Evolutionary conservation across 2,888 invertebrate genomes (phyloP), one percentile per base, ranked within the genome.

Genomic region (Lasiommata megera): DNA sequence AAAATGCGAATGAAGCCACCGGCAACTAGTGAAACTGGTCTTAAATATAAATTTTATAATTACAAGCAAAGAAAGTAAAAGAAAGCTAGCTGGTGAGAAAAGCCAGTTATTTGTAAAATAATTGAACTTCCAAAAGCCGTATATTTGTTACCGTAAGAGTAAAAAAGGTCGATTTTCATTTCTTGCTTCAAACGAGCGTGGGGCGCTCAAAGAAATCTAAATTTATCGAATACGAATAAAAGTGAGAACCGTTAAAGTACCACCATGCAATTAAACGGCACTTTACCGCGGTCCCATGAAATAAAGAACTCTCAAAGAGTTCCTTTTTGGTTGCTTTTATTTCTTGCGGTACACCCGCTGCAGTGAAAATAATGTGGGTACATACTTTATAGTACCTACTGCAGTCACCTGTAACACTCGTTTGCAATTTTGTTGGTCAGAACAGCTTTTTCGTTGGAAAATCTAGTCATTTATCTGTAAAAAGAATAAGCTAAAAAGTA

Each of bases 251-350:
- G 79, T 76, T 74, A 77, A 80, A 82, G 79, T 87, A 82, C 77
- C 73, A 77, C 77, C 76, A 77, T 81, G 82, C 85, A 88, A 88
- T 88, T 88, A 88, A 87, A 88, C 82, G 84, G 73, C 87, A 86
- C 82, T 88, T 84, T 84, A 82, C 77, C 77, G 81, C 79, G 86
- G 82, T 85, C 82, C 82, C 81, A 83, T 82, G 76, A 82, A 88
- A 84, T 88, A 88, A 85, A 86, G 87, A 83, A 86, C 78, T 85
- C 82, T 82, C 80, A 82, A 81, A 79, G 79, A 81, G 77, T 77
- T 79, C 76, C 81, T 84, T 86, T 87, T 84, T 80, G 66, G 64
- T 67, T 62, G 74, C 75, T 74, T 83, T 78, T 84, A 80, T 81
- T 80, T 79, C 76, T 79, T 72, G 67, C 69, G 65, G 70, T 68